These are phyloP conservation scores for Brachypodius melanocephalos DNA, from an alignment of 2,113 vertebrate genomes.

Conservation along the genomic window DNA sequence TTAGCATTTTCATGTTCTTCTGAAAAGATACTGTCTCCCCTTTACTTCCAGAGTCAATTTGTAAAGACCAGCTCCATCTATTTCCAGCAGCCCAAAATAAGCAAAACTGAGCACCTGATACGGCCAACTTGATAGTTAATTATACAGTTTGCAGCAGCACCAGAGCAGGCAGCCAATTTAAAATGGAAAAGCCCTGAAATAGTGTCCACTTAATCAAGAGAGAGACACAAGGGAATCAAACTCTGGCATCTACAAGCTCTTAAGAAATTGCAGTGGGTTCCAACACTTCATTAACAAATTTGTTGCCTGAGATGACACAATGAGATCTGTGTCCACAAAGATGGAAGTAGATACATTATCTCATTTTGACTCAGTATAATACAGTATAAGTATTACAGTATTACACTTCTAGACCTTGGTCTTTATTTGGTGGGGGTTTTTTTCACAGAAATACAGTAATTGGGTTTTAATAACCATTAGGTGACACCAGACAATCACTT, in stretches of 20 bases:
- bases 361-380: background rate
- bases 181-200: background rate
- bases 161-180: background rate
- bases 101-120: background rate
- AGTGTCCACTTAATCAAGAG: background rate
- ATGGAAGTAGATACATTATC: background rate
- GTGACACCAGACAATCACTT: background rate
- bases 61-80: background rate
- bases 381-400: background rate
- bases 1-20: background rate
- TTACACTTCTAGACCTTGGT: background rate
- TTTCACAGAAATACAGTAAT: background rate
- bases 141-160: background rate
- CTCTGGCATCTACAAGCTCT: background rate
- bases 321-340: background rate
- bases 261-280: background rate
- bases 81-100: background rate
- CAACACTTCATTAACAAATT: background rate
- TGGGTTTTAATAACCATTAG: background rate
- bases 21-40: background rate
- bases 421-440: background rate
- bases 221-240: background rate
- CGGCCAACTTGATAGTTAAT: background rate
- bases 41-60: background rate
- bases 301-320: background rate